Evolutionary conservation across 2,888 invertebrate genomes (phyloP).

Genomic region (Limnephilus rhombicus): DNA sequence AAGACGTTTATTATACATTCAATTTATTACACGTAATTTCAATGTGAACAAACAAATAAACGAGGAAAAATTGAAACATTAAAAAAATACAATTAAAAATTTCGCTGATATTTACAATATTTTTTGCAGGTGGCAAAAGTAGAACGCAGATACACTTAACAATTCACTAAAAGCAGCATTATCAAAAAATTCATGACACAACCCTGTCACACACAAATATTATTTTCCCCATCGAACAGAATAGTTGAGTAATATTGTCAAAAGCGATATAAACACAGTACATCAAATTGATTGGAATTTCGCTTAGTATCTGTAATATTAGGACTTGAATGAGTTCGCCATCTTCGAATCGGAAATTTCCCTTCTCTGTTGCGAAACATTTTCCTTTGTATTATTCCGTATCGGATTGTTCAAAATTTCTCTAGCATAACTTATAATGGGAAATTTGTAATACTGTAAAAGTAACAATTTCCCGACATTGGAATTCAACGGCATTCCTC

Average conservation of each 20-base stretch:
- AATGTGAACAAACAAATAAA: too few species aligned
- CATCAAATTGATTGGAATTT: neutral
- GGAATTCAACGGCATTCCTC: constrained; percentile 37
- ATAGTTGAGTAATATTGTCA: neutral
- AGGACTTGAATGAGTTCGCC: neutral
- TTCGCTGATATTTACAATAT: too few species aligned
- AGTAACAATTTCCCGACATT: constrained; percentile 24
- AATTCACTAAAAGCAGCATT: too few species aligned
- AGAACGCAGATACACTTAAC: too few species aligned
- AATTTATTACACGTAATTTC: too few species aligned
- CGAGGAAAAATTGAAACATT: too few species aligned
- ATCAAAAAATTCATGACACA: neutral
- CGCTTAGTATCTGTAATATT: neutral
- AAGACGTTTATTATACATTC: too few species aligned
- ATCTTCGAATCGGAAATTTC: constrained; percentile 13
- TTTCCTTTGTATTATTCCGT: constrained; percentile 24
- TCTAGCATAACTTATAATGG: constrained; percentile 34
- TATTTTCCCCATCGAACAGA: neutral
- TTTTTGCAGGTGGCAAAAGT: too few species aligned
- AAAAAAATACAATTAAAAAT: too few species aligned
- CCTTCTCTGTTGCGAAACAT: neutral
- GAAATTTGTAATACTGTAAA: constrained; percentile 37
- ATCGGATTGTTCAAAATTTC: constrained; percentile 37
- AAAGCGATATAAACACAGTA: neutral
- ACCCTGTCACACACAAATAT: neutral